Evolutionary conservation across 2,888 invertebrate species (phyloP).

Genomic region (Caenorhabditis sp.): DNA sequence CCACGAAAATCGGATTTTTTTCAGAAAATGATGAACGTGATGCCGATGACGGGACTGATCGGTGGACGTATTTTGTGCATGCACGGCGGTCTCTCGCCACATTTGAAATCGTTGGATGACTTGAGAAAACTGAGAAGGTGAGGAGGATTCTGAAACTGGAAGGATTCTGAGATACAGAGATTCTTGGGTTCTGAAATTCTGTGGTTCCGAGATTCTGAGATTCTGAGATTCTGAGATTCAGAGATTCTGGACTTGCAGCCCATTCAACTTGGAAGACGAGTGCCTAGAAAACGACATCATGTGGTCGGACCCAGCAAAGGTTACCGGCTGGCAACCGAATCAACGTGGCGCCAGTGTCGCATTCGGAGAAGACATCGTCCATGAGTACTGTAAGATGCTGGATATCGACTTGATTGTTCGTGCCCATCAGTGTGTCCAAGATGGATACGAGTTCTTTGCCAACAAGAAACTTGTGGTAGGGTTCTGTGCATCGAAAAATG

Average conservation of each 20-base stretch:
- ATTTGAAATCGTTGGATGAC: slow-evolving; percentile 61
- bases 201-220: no score
- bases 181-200: no score
- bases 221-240: background rate
- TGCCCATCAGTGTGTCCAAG: slow-evolving; percentile 85
- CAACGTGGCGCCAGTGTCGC: slow-evolving; percentile 85
- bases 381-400: slow-evolving; percentile 85
- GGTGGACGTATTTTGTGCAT: slow-evolving; percentile 85
- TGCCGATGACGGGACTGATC: slow-evolving; percentile 85
- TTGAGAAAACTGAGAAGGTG: slow-evolving; percentile 53
- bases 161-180: background rate
- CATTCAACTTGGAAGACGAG: slow-evolving; percentile 39
- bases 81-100: slow-evolving; percentile 73
- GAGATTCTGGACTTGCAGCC: slow-evolving; percentile 30
- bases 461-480: slow-evolving; percentile 60
- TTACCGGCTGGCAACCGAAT: slow-evolving; percentile 64
- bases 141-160: background rate
- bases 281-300: slow-evolving; percentile 71
- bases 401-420: slow-evolving; percentile 85
- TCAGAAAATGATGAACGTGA: slow-evolving; percentile 84
- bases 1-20: slow-evolving; percentile 3
- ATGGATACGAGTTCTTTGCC: slow-evolving; percentile 73
- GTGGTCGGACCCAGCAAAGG: slow-evolving; percentile 67
- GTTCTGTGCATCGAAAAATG: background rate
- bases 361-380: slow-evolving; percentile 85